Conservation (phyloP, 2,888 invertebrate species). For the Catocala nupta region DNA sequence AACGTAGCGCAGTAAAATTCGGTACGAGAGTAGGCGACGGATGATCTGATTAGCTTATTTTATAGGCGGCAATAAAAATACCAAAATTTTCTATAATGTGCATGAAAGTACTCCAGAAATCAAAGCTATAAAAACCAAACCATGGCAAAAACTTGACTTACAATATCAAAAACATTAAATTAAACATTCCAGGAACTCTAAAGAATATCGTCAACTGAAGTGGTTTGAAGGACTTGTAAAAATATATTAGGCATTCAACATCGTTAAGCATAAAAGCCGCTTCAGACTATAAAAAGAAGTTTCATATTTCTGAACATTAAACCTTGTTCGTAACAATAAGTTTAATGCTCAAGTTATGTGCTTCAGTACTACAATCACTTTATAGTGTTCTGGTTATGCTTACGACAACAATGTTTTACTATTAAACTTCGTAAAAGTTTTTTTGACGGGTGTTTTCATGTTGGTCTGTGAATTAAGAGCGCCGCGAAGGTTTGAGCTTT, state of each 20-base stretch:
- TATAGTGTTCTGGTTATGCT: slow-evolving; percentile 44
- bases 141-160: too few species aligned
- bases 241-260: slow-evolving; percentile 26
- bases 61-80: too few species aligned
- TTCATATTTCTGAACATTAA: slow-evolving; percentile 33
- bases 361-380: slow-evolving; percentile 42
- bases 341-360: slow-evolving; percentile 23
- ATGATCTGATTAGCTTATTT: too few species aligned
- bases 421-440: slow-evolving; percentile 46
- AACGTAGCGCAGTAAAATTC: too few species aligned
- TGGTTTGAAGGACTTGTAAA: not conserved
- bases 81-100: too few species aligned
- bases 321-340: slow-evolving; percentile 35
- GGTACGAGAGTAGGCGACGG: too few species aligned
- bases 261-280: slow-evolving; percentile 28
- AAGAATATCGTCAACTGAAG: not conserved
- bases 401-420: slow-evolving; percentile 46
- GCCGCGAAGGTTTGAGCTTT: too few species aligned
- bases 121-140: too few species aligned
- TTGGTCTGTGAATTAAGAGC: not conserved
- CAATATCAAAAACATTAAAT: too few species aligned
- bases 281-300: slow-evolving; percentile 35
- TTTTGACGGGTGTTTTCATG: slow-evolving; percentile 11
- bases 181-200: not conserved
- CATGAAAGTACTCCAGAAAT: too few species aligned